phyloP scores from a whole-genome alignment of 2,113 vertebrate species.

The Malaclemys terrapin region DNA sequence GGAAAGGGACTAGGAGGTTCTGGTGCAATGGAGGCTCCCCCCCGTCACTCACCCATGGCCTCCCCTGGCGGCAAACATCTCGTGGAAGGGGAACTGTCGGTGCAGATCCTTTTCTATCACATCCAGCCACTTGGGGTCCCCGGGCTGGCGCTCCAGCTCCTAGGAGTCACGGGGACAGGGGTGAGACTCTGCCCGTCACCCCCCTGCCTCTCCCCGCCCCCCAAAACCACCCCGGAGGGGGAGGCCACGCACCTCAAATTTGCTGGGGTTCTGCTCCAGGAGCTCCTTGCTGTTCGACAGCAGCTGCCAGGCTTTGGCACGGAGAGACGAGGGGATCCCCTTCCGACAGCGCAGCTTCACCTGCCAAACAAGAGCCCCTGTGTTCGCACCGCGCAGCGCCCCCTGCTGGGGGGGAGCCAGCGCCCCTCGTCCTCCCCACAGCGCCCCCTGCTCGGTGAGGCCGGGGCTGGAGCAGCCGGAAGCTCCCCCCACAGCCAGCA shows the following conservation, averaged over 20 bases:
- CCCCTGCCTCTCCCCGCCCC: background rate
- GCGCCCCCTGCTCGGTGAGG: background rate
- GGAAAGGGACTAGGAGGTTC: background rate
- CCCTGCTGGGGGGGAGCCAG: background rate
- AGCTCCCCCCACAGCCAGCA: background rate
- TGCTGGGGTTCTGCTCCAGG: conserved; percentile 85
- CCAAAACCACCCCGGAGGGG: too few species aligned
- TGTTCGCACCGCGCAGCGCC: background rate
- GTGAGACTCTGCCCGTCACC: background rate
- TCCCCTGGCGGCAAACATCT: conserved; percentile 93
- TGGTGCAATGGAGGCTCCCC: too few species aligned
- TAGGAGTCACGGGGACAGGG: conserved; percentile 47
- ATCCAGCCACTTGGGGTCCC: conserved; percentile 93
- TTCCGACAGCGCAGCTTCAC: conserved; percentile 93
- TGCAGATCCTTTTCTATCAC: conserved; percentile 95
- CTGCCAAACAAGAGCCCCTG: conserved; percentile 59
- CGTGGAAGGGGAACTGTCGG: conserved; percentile 93
- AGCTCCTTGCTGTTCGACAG: conserved; percentile 91
- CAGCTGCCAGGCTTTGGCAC: conserved; percentile 90
- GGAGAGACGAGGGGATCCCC: conserved; percentile 91
- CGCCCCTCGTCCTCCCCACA: background rate
- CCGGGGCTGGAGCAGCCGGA: background rate
- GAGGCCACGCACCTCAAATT: conserved; percentile 84
- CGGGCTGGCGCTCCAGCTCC: conserved; percentile 89
- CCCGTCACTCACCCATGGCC: conserved; percentile 86